Evolutionary conservation across 2,113 vertebrate species (phyloP).

Genomic region (Dipodomys spectabilis): DNA sequence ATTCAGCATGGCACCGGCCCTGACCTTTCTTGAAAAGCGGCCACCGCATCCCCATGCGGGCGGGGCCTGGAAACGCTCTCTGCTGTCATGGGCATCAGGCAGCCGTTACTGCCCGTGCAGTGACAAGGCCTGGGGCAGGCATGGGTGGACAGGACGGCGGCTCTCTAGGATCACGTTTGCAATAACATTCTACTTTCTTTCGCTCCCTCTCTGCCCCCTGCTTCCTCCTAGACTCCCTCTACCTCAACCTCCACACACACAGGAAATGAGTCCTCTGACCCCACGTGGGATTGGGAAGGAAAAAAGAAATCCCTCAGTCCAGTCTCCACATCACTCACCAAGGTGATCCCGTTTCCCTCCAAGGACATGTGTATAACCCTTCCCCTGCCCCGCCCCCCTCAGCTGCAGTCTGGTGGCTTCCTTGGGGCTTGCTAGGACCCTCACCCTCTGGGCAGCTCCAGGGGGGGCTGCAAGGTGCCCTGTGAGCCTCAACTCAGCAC

Average conservation of each 20-base stretch:
- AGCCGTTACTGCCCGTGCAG: slow-evolving; percentile 94
- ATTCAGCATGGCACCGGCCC: slow-evolving; percentile 88
- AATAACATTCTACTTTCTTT: slow-evolving; percentile 88
- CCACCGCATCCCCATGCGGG: slow-evolving; percentile 88
- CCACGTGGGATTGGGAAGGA: too few relatives aligned
- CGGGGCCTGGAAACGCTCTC: slow-evolving; percentile 86
- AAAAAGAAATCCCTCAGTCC: too few relatives aligned
- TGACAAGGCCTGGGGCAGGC: slow-evolving; percentile 94
- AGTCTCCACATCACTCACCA: not conserved
- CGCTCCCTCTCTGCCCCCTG: not conserved
- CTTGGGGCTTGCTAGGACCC: too few relatives aligned
- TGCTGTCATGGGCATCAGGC: slow-evolving; percentile 81
- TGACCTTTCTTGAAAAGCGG: slow-evolving; percentile 91
- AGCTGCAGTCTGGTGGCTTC: too few relatives aligned
- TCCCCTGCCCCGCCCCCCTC: not conserved
- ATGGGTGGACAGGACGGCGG: slow-evolving; percentile 64
- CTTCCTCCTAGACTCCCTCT: slow-evolving; percentile 63
- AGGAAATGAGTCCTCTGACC: slow-evolving; percentile 18
- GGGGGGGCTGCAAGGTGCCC: too few relatives aligned
- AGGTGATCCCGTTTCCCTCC: slow-evolving; percentile 66
- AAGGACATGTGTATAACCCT: not conserved
- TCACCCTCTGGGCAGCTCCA: too few relatives aligned
- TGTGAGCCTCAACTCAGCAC: too few relatives aligned
- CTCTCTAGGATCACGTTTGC: slow-evolving; percentile 91
- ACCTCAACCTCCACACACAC: slow-evolving; percentile 77